Evolutionary conservation across 2,113 vertebrate genomes (phyloP), one percentile per base, ranked within the genome.

Genomic region (Leuciscus idus): DNA sequence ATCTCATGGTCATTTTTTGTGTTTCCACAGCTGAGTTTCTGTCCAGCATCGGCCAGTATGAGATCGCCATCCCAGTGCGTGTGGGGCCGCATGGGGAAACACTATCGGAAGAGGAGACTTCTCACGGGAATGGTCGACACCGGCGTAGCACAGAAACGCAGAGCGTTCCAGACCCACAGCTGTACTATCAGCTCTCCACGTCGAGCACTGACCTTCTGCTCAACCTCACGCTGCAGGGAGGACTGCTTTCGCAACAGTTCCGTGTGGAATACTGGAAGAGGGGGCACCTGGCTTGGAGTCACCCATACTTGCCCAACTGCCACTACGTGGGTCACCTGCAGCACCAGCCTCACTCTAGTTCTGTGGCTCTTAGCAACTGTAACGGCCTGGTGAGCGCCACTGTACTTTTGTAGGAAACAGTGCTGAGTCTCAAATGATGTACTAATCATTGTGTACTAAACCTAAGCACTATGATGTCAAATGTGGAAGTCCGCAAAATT

Each of bases 331-430:
- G 98, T 28, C 98, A 99, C 93, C 93, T 99, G 80, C 97, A 98
- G 90, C 96, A 97, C 87, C 97, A 96, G 84, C 94, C 96, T 0
- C 91, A 95, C 89, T 96, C 92, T 89, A 99, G 97, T 83, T 96
- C 96, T 82, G 98, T 99, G 55, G 98, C 98, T 88, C 96, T 99
- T 92, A 99, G 98, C 95, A 99, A 98, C 95, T 99, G 98, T 90
- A 98, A 99, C 0, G 98, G 98, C 91, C 95, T 99, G 97, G 98
- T 99, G 94, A 97, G 97, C 88, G 30, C 15, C 46, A 15, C 6
- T 68, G 9, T 52, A 17, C 23, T 73, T 57, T 8, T 73, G 4
- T 55, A 21, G 50, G 15, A 77, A 77, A 55, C n/a, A 1, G 43
- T 75, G 36, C 6, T 74, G 23, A n/a, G 23, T 74, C 36, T 73